Conservation (phyloP, 2,797 vertebrate genomes). For the Mustela erminea region DNA sequence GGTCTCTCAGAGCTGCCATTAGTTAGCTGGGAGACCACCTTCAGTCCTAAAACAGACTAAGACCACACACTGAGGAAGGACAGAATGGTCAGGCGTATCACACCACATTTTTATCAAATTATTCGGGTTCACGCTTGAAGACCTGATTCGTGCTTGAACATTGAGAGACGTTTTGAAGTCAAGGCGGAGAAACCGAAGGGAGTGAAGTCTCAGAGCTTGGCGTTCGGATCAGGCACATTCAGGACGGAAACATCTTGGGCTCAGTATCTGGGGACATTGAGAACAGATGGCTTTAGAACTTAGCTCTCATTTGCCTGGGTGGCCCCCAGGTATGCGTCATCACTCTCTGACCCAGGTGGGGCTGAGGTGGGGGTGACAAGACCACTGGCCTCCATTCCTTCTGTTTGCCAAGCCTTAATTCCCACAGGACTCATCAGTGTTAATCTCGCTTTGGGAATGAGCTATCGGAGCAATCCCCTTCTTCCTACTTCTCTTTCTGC, state of each 20-base stretch:
- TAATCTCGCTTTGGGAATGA: too few species aligned
- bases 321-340: background rate
- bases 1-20: background rate
- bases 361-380: background rate
- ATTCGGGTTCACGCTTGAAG: constrained; percentile 19
- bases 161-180: background rate
- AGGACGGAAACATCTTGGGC: background rate
- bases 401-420: background rate
- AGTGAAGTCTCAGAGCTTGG: background rate
- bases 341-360: background rate
- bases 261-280: background rate
- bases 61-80: background rate
- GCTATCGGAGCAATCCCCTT: background rate
- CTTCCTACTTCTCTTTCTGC: background rate
- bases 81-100: background rate
- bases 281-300: background rate
- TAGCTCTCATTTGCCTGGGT: background rate
- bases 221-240: background rate
- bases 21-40: background rate
- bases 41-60: background rate
- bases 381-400: background rate
- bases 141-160: background rate
- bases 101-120: background rate
- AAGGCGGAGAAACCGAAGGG: background rate
- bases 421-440: background rate